Evolutionary conservation across 2,113 vertebrate species (phyloP), one percentile per base, ranked within the genome.

Genomic region (Noctilio leporinus): DNA sequence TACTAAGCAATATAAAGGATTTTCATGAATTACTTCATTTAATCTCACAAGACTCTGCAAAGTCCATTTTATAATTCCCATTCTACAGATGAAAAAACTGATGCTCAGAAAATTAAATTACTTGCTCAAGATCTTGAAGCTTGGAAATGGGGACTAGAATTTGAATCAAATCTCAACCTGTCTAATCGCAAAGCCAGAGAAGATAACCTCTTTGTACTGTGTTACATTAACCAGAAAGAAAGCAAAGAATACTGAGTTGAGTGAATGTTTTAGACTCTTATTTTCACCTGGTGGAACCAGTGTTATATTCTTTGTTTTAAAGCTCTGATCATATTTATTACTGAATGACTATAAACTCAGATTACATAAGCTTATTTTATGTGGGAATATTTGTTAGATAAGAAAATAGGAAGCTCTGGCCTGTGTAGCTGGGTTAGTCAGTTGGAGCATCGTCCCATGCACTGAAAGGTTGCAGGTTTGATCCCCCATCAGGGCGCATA

Each of bases 91-190:
- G n/a, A 92, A 38, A 81, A 92, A 94, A 82, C 14, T 15, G 16
- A 49, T 76, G 22, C 51, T 43, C 62, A 87, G 51, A 76, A 87
- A 57, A 77, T 87, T 91, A 78, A 70, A 87, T 94, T 96, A 82
- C 70, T 94, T 81, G 30, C 22, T 75, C 51, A 26, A 45, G 30
- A 22, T 76, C 62, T 86, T 80, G 10, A 91, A 73, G 19, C 47
- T 55, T 89, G 10, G 84, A 92, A 94, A 83, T 82, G 33, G 33
- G 51, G 11, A 4, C 64, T 88, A 15, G 43, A 17, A 49, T 84
- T 84, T 93, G 55, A 73, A 82, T 59, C 20, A 65, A 78, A 64
- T 81, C 49, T 80, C 35, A 28, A 40, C 49, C 53, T 26, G 20
- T 78, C 35, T 85, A 83, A 86, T 84, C 94, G 67, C 35, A 72